These are phyloP conservation scores for Tachycineta bicolor DNA, from an alignment of 2,113 vertebrate species.

Conservation along the genomic window DNA sequence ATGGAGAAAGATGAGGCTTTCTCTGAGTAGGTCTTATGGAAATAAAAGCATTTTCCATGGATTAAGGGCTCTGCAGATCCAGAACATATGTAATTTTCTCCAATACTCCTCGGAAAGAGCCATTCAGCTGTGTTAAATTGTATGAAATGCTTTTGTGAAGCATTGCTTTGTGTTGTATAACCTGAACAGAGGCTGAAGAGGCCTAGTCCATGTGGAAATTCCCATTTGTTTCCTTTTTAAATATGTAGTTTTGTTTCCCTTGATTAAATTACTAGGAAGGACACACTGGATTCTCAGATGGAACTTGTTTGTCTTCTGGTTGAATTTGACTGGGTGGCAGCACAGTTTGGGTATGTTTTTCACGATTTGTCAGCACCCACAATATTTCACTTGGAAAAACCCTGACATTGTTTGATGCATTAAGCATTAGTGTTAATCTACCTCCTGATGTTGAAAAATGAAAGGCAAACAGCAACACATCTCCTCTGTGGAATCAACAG, in stretches of 20 bases:
- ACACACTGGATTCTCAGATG: neutral
- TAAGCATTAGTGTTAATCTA: slow-evolving; percentile 40
- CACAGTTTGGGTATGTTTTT: neutral
- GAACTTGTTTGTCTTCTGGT: neutral
- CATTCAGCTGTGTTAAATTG: neutral
- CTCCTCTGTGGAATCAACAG: neutral
- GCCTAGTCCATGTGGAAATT: neutral
- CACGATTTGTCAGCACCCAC: neutral
- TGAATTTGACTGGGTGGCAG: neutral
- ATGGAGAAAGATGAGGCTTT: slow-evolving; percentile 28
- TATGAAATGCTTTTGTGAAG: neutral
- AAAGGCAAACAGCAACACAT: neutral
- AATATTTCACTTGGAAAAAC: neutral
- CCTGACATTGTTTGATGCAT: slow-evolving; percentile 5
- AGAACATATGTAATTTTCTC: slow-evolving; percentile 29
- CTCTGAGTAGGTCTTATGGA: neutral
- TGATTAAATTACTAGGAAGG: neutral
- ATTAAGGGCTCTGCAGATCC: slow-evolving; percentile 24
- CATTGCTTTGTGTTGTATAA: neutral
- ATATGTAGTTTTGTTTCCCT: neutral
- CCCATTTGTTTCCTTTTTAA: neutral
- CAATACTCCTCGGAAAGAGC: neutral
- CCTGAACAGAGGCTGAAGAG: neutral
- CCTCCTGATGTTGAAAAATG: slow-evolving; percentile 39
- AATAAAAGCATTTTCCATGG: slow-evolving; percentile 35